Base-by-base conservation (phyloP, 2,888 invertebrate species). In the Nomada lathburiana region DNA sequence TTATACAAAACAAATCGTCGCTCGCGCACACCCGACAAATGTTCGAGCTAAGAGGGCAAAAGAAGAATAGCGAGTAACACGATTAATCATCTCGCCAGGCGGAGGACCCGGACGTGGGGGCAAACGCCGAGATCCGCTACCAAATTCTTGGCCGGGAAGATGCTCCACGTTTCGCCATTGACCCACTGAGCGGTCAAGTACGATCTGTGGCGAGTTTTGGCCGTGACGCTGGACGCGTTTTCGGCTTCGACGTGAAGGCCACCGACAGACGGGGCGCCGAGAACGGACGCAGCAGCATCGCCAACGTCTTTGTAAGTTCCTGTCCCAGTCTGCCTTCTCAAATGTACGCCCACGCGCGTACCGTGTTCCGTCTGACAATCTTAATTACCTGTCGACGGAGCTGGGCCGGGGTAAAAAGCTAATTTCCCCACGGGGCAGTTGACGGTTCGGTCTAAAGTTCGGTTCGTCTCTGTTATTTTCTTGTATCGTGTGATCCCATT, bases 171-270 rank as follows among this genome's bases (percentile, higher is more conserved):
- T 98, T 98, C 90, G 96, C 96, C 71, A 97, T 98, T 85, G 97
- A 98, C 93, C 95, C 97, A 0, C 94, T 96, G 0, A 96, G 96
- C 0, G 98, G 98, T 4, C 96, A 96, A 86, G 96, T 98, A 63
- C 95, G 97, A 18, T 96, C 97, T 0, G 95, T 97, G 20, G 95
- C 96, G 0, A 95, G 96, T 57, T 96, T 98, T 76, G 94, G 95
- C 0, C 94, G 95, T 70, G 96, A 96, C 86, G 96, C 96, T 23
- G 97, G 97, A 0, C 95, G 96, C 84, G 97, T 98, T 59, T 97
- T 96, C 90, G 97, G 97, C 0, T 98, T 98, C 90, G 98, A 98
- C 94, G 97, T 98, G 13, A 97, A 97, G 94, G 98, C 98, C 13
- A 97, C 97, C 0, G 98, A 98, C 92, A 95, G 96, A 76, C 94